A percentile compares a stretch with the other conserved stretches of the same genome.
These are phyloP conservation scores for Odontomyia ornata DNA, from an alignment of 2,888 invertebrate genomes.

Conservation along the genomic window DNA sequence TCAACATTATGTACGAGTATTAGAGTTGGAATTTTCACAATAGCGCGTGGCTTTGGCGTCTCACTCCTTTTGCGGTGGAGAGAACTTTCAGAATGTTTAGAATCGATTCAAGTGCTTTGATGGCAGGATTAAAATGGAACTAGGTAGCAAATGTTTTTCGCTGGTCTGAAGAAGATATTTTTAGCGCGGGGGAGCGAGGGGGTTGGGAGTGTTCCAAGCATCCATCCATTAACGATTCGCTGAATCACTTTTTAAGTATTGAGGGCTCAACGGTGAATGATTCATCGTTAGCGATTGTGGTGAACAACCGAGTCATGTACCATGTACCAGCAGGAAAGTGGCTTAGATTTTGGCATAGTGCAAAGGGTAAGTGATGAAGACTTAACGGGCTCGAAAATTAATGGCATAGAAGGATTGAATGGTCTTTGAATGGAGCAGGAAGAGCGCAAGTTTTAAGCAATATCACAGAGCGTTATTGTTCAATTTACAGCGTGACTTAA, in stretches of 20 bases:
- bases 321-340: background rate
- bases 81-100: background rate
- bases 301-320: background rate
- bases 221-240: background rate
- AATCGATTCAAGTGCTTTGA: background rate
- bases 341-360: too few relatives aligned
- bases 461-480: too few relatives aligned
- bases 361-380: too few relatives aligned
- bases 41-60: background rate
- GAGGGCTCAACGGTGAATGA: constrained; percentile 17
- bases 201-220: too few relatives aligned
- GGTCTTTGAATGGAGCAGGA: too few relatives aligned
- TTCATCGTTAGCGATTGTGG: constrained; percentile 16
- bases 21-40: background rate
- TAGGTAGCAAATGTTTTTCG: constrained; percentile 7
- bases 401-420: too few relatives aligned
- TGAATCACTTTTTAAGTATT: constrained; percentile 15
- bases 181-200: background rate
- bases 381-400: too few relatives aligned
- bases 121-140: constrained; percentile 6
- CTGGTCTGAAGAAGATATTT: background rate
- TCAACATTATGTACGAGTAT: background rate
- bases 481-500: too few relatives aligned
- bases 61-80: background rate
- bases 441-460: too few relatives aligned